Percentiles rank a stretch among this genome's conserved stretches.
Evolutionary conservation across 2,888 invertebrate genomes (phyloP).

Genomic region (Drosophila helvetica): DNA sequence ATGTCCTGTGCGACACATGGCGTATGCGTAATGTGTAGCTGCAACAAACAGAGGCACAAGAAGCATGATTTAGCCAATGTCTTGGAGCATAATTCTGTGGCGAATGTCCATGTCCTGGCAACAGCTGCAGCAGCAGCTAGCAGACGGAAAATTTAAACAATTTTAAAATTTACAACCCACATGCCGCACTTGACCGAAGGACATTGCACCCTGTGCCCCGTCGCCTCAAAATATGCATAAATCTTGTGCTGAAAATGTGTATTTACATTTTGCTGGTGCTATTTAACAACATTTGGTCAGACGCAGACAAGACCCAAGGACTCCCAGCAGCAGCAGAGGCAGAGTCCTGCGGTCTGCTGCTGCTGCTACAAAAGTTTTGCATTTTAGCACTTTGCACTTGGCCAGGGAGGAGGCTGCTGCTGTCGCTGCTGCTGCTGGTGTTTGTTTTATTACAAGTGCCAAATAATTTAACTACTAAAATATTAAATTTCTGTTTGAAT

Average conservation of each 20-base stretch:
- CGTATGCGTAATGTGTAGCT: conserved; percentile 76
- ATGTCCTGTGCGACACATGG: conserved; percentile 52
- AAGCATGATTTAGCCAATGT: conserved; percentile 57
- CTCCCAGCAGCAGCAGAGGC: too few species aligned
- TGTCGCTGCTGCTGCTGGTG: conserved; percentile 58
- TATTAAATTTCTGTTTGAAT: conserved; percentile 80
- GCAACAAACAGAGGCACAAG: too few species aligned
- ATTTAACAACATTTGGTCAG: conserved; percentile 80
- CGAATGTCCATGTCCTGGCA: conserved; percentile 66
- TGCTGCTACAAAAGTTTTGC: conserved; percentile 60
- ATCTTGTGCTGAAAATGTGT: conserved; percentile 61
- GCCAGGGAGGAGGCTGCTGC: conserved; percentile 35
- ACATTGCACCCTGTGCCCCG: conserved; percentile 12
- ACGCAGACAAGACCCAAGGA: conserved; percentile 15
- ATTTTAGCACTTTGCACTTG: conserved; percentile 77
- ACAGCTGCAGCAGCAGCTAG: conserved; percentile 67
- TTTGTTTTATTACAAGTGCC: conserved; percentile 79
- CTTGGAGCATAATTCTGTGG: conserved; percentile 60
- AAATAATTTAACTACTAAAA: conserved; percentile 81
- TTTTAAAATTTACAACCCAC: conserved; percentile 75
- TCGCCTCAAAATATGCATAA: conserved; percentile 75
- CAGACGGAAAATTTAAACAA: conserved; percentile 67
- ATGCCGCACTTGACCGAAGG: conserved; percentile 40
- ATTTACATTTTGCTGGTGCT: conserved; percentile 79
- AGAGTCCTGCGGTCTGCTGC: neutral